A percentile compares a stretch with the other conserved stretches of the same genome.
phyloP scores from a whole-genome alignment of 2,797 vertebrate species.

The Tapera naevia region DNA sequence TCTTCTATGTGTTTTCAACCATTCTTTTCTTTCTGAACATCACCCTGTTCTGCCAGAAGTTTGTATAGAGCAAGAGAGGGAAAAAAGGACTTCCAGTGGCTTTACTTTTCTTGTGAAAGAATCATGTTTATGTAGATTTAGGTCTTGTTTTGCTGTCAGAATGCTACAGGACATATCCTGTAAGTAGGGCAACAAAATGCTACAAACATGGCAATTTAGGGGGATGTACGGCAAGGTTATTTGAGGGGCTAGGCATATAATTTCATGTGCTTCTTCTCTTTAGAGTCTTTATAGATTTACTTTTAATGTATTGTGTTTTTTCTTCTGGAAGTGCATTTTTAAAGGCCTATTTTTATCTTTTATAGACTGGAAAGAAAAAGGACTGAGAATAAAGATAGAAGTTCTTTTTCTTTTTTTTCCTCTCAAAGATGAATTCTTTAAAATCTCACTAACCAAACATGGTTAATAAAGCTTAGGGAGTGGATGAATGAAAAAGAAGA shows the following conservation, averaged over 20 bases:
- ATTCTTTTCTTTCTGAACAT: neutral
- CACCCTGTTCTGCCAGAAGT: neutral
- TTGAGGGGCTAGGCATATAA: neutral
- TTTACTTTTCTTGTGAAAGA: neutral
- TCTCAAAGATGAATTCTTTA: neutral
- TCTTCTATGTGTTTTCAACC: neutral
- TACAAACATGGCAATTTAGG: neutral
- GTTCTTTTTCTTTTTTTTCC: neutral
- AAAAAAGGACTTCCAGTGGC: neutral
- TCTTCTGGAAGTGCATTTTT: neutral
- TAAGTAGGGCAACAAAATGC: neutral
- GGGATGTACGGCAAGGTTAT: neutral
- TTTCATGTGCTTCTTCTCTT: neutral
- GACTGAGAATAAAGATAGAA: neutral
- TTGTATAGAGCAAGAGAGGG: neutral
- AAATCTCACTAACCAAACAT: neutral
- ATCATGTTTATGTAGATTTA: neutral
- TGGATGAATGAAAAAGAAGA: neutral
- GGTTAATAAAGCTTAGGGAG: neutral
- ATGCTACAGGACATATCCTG: neutral
- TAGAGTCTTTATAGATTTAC: neutral
- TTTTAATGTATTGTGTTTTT: neutral
- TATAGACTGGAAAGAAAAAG: neutral
- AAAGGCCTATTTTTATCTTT: neutral
- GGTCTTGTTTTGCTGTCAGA: neutral